phyloP scores from a whole-genome alignment of 92 coral and sea anemone genomes.

The Actinernus sp. region DNA sequence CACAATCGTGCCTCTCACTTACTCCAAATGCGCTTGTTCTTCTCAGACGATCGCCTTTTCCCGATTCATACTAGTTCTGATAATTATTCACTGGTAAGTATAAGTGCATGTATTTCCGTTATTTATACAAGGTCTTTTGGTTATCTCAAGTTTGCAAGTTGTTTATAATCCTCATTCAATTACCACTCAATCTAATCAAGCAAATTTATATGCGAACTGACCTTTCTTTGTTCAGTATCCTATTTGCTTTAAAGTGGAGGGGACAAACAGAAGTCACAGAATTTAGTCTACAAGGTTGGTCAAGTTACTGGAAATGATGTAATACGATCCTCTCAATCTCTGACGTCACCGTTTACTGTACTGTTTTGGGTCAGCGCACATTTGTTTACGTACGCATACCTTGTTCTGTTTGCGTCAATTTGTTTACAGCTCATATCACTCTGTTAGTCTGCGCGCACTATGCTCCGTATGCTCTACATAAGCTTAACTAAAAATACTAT shows the following conservation, averaged over 20 bases:
- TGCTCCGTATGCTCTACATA: no score
- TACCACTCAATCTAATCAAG: no score
- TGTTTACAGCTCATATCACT: neutral
- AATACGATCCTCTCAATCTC: no score
- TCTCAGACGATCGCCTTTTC: slow-evolving; percentile 75
- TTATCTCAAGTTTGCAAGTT: no score
- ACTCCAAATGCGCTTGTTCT: neutral
- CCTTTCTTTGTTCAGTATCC: slow-evolving; percentile 41
- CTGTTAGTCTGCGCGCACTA: no score
- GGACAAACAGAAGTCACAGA: slow-evolving; percentile 47
- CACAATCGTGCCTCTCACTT: no score
- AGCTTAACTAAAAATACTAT: no score
- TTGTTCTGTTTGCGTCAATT: neutral
- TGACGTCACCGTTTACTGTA: no score
- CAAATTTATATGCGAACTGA: no score
- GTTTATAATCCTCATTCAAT: no score
- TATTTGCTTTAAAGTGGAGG: slow-evolving; percentile 81
- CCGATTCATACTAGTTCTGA: slow-evolving; percentile 70
- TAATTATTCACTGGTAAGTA: slow-evolving; percentile 87
- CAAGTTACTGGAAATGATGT: neutral
- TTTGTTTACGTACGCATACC: neutral
- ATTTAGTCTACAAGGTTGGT: slow-evolving; percentile 76
- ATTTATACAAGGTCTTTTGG: no score
- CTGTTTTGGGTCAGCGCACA: neutral
- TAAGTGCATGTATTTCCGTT: no score